Evolutionary conservation across 2,888 invertebrate genomes (phyloP), one percentile per base, ranked within the genome.

Genomic region (Autographa pulchrina): DNA sequence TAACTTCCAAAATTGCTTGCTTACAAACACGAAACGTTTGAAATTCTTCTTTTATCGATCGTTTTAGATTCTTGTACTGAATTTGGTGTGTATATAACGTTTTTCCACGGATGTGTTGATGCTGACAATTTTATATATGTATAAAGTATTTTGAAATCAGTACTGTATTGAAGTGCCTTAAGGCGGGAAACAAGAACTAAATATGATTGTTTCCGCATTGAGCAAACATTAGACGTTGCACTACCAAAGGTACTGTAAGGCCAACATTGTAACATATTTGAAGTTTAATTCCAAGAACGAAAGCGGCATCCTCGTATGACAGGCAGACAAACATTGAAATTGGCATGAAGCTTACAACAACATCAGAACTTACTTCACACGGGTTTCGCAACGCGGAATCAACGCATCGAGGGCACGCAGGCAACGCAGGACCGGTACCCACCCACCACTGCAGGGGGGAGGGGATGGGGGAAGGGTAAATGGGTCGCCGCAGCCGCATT

Each of bases 401-500:
- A 81, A 87, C 88, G 87, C 91, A 93, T 92, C 88, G 93, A 90
- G 93, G 93, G 92, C 93, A 93, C 90, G 90, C 90, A 90, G 93
- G 93, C 91, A 93, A 93, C 90, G 90, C 90, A 88, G 88, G 90
- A 92, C 93, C 92, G 93, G 92, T 92, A 91, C 83, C 85, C 86
- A 88, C 88, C 89, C 86, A 88, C 87, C 85, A 85, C 78, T 82
- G 70, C 84, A 72, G 85, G 80, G 78, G 78, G 80, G 84, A 85
- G 86, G 85, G 85, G 80, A 83, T 70, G 77, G 85, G 83, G 85
- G 81, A 70, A 83, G 85, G 86, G 90, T 88, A 93, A 93, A 94
- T 93, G 88, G 94, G 94, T 92, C 94, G 91, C 86, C 87, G 86
- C 89, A 91, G 89, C 91, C 90, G 91, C 92, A 94, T 93, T 94